Percentiles rank a stretch among this genome's conserved stretches.
These are phyloP conservation scores for Anarhynchus alexandrinus DNA, from an alignment of 2,113 vertebrate genomes.

Conservation along the genomic window DNA sequence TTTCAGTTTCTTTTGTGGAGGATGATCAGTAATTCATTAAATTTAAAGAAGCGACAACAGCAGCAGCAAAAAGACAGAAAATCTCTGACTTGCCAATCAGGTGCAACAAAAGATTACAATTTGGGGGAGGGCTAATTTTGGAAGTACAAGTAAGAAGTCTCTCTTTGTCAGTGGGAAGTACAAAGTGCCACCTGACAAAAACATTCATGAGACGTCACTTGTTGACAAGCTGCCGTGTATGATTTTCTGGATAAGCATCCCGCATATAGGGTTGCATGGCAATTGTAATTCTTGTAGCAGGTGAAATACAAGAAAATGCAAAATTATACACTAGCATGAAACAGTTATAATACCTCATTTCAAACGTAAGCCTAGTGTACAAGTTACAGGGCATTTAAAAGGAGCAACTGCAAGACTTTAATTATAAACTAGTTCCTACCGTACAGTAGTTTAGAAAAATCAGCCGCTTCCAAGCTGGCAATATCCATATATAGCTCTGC, in stretches of 20 bases:
- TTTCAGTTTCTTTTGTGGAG: constrained; percentile 56
- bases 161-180: constrained; percentile 21
- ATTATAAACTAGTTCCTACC: constrained; percentile 67
- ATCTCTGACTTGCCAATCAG: constrained; percentile 36
- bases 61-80: constrained; percentile 34
- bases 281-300: constrained; percentile 35
- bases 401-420: constrained; percentile 62
- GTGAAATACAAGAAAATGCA: constrained; percentile 50
- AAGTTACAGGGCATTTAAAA: constrained; percentile 55
- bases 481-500: constrained; percentile 60
- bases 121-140: constrained; percentile 25
- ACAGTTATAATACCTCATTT: constrained; percentile 44
- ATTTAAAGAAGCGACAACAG: constrained; percentile 12
- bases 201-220: background rate
- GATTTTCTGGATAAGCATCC: background rate
- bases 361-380: constrained; percentile 29
- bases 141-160: background rate
- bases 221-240: constrained; percentile 1
- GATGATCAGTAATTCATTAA: constrained; percentile 29
- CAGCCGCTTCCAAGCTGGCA: constrained; percentile 58
- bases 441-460: constrained; percentile 64
- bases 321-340: constrained; percentile 63
- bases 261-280: background rate
- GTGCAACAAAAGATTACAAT: background rate
- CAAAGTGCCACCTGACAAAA: constrained; percentile 16